phyloP scores from a whole-genome alignment of 2,113 vertebrate genomes.

The Laticauda laticaudata region DNA sequence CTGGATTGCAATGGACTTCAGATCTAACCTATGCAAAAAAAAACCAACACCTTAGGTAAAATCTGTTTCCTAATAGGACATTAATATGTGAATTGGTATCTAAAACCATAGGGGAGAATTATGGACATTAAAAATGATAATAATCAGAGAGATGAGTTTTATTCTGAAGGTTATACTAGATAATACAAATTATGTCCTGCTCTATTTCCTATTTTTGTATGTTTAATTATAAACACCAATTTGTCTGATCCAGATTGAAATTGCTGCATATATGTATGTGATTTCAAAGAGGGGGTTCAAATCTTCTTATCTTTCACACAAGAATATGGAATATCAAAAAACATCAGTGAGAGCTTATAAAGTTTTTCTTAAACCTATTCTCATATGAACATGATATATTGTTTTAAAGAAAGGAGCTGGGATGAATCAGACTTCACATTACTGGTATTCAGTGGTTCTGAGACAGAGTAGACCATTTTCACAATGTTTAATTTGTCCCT shows the following conservation, averaged over 20 bases:
- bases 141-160: neutral
- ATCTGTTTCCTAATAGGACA: neutral
- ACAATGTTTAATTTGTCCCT: neutral
- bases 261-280: neutral
- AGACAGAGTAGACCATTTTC: neutral
- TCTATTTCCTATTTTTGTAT: neutral
- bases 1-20: neutral
- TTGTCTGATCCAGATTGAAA: neutral
- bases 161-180: neutral
- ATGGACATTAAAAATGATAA: neutral
- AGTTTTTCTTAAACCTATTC: neutral
- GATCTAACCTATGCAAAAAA: neutral
- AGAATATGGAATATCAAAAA: neutral
- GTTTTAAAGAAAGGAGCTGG: neutral
- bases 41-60: neutral
- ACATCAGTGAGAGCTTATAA: neutral
- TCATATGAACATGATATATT: neutral
- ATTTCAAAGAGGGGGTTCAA: neutral
- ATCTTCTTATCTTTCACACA: neutral
- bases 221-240: neutral
- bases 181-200: neutral
- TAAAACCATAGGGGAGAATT: neutral
- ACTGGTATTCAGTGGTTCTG: neutral
- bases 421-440: neutral
- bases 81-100: neutral